Evolutionary conservation across 2,113 vertebrate species (phyloP), one percentile per base, ranked within the genome.

Genomic region (Lanius collurio): DNA sequence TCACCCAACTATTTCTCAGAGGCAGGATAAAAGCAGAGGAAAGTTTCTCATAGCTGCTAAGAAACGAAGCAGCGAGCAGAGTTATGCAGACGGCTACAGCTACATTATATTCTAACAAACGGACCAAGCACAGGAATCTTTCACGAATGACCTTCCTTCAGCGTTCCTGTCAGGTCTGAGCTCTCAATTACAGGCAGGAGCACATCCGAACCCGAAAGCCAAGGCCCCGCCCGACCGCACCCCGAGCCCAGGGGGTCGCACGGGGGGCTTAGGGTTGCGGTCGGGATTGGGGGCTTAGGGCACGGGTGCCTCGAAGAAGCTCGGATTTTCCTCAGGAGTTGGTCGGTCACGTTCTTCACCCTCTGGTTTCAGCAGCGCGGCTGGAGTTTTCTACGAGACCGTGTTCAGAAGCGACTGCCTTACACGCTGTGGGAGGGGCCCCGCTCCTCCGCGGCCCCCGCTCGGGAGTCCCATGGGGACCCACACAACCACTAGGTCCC

Each of bases 351-450:
- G 77, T 20, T 52, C 24, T n/a, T 35, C 8, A 8, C 14, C 31
- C 81, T 53, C 24, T 7, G 5, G 13, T 19, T 64, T 30, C 63
- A 35, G 9, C 21, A 39, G 46, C 21, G 10, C 27, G 28, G 44
- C 21, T 6, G 18, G 22, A 44, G 59, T 6, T 77, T 52, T 2
- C 41, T 15, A 6, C 2, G 2, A 7, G 13, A 55, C 47, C 8
- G 2, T 1, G 75, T 4, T 11, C 13, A 3, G 33, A 16, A 41
- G 78, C 1, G 13, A 4, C 17, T 1, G 8, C 52, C 41, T 9
- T 2, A 4, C 20, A 8, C 31, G 4, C 64, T 6, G 37, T 11
- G 37, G 44, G 59, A 57, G 44, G 13, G 31, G 67, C 21, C 41
- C 37, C 3, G 62, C 35, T 33, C 44, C 42, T 9, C 42, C 42